Conservation (phyloP, 1,140 invertebrate species). For the Neelides sp. region DNA sequence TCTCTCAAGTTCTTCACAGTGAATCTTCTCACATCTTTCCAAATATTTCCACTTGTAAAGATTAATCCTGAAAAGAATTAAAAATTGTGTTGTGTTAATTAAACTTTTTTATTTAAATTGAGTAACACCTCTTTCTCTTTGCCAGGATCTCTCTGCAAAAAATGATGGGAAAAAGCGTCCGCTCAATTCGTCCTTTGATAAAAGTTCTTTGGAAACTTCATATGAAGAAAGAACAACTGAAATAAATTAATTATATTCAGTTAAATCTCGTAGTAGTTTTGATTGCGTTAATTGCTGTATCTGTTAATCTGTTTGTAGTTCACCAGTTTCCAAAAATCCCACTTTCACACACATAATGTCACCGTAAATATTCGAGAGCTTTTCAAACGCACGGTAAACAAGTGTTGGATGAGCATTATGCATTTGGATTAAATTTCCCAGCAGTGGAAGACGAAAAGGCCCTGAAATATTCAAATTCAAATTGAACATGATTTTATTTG, state of each 20-base stretch:
- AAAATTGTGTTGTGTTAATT: background rate
- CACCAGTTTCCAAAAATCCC: constrained; percentile 24
- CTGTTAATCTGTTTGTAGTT: background rate
- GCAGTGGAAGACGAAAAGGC: constrained; percentile 15
- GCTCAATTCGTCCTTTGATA: constrained; percentile 20
- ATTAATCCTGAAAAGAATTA: constrained; percentile 14
- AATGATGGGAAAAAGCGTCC: constrained; percentile 23
- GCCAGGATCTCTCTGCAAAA: constrained; percentile 21
- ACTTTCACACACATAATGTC: constrained; percentile 26
- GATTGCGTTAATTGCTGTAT: background rate
- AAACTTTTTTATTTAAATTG: background rate
- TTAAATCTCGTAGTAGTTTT: background rate
- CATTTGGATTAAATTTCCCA: constrained; percentile 27
- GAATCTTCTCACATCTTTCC: constrained; percentile 14
- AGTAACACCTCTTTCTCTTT: constrained; percentile 17
- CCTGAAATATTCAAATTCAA: too few relatives aligned
- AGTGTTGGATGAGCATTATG: constrained; percentile 14
- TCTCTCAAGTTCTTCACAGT: constrained; percentile 11
- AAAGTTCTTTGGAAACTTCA: constrained; percentile 19
- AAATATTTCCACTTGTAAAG: constrained; percentile 13
- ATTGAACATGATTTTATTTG: too few relatives aligned
- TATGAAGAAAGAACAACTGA: constrained; percentile 25
- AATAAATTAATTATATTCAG: background rate
- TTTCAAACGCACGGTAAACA: constrained; percentile 17
- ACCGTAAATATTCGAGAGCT: constrained; percentile 21